A percentile compares a stretch with the other conserved stretches of the same genome.
Evolutionary conservation across 2,797 vertebrate species (phyloP).

Genomic region (Tokudaia tokunoshimensis): DNA sequence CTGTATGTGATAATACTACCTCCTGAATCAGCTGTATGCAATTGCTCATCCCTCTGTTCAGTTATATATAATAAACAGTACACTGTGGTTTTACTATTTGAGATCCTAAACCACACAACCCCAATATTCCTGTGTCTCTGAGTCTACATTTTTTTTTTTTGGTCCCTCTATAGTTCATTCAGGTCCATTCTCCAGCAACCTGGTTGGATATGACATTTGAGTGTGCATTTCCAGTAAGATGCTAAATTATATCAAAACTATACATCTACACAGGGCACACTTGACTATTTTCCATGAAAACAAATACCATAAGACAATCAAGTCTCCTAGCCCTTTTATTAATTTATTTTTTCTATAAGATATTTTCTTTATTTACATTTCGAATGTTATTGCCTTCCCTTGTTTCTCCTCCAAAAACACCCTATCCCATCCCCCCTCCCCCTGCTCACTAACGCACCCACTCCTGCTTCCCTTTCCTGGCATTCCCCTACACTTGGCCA

Average conservation of each 20-base stretch:
- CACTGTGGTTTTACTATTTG: neutral
- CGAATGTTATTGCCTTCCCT: too few relatives aligned
- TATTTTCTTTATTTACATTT: too few relatives aligned
- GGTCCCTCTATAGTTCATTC: neutral
- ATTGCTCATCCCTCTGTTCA: neutral
- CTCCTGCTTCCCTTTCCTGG: too few relatives aligned
- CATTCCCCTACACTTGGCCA: too few relatives aligned
- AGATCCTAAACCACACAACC: neutral
- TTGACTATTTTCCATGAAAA: neutral
- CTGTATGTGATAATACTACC: too few relatives aligned
- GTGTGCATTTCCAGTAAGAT: neutral
- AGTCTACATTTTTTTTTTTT: neutral
- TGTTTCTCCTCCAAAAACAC: too few relatives aligned
- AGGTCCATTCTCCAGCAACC: neutral
- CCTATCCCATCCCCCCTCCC: too few relatives aligned
- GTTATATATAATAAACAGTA: neutral
- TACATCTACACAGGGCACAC: fast-evolving
- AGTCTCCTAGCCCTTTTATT: neutral
- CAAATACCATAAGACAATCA: neutral
- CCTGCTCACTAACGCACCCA: too few relatives aligned
- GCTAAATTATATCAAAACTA: neutral
- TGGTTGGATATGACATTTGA: neutral
- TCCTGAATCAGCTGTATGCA: neutral
- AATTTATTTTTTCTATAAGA: too few relatives aligned
- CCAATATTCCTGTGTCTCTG: neutral